Evolutionary conservation across 53 echinoderm and acorn worm species (phyloP).

Genomic region (Paelopatides confundens): DNA sequence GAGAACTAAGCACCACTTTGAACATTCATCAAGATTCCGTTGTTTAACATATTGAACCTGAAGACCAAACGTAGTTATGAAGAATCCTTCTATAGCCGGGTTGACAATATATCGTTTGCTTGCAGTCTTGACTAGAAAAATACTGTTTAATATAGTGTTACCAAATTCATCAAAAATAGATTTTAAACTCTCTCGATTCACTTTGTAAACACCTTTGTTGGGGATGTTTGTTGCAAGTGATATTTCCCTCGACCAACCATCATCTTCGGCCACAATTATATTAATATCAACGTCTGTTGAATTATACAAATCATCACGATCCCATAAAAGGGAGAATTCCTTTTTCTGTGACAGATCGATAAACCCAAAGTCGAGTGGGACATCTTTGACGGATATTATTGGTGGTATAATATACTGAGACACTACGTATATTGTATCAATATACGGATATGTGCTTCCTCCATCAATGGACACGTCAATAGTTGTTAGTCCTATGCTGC

Average conservation of each 20-base stretch:
- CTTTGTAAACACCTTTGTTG: too few species aligned
- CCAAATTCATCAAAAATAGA: background rate
- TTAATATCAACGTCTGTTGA: background rate
- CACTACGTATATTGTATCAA: constrained; percentile 62
- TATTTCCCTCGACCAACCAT: background rate
- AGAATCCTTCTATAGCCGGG: background rate
- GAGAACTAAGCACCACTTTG: background rate
- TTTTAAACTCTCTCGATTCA: background rate
- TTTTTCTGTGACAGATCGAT: background rate
- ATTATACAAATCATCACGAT: background rate
- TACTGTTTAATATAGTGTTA: background rate
- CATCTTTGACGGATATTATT: background rate
- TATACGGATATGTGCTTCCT: constrained; percentile 57
- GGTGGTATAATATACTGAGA: constrained; percentile 29
- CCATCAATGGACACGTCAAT: constrained; percentile 61
- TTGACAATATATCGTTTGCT: background rate
- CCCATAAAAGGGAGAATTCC: background rate
- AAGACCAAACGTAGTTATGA: background rate
- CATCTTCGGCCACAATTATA: background rate
- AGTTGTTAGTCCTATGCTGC: constrained; percentile 46
- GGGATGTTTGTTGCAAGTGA: background rate
- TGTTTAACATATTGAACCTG: background rate
- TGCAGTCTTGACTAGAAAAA: background rate
- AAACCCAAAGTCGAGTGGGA: background rate
- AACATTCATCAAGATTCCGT: background rate